Percentiles rank a stretch among this genome's conserved stretches.
Evolutionary conservation across 1,140 invertebrate genomes (phyloP).

Genomic region (Akabosia matsudoensis): DNA sequence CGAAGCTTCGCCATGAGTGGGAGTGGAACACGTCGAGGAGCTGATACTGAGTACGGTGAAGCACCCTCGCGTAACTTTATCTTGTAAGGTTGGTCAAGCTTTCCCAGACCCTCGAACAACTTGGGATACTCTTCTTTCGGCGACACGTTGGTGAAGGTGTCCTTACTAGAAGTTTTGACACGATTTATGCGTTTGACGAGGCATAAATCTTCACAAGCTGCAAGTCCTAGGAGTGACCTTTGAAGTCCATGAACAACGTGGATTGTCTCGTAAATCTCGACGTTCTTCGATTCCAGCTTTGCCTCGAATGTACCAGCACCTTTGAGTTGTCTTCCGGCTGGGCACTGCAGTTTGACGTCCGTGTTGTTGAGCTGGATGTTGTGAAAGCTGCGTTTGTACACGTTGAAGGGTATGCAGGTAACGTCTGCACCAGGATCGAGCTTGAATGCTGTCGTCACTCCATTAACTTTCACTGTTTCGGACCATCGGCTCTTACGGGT

Average conservation of each 20-base stretch:
- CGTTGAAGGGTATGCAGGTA: conserved; percentile 4
- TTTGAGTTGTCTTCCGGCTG: background rate
- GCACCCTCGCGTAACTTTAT: conserved; percentile 30
- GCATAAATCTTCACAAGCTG: background rate
- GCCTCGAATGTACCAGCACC: background rate
- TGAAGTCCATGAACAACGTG: conserved; percentile 18
- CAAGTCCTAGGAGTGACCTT: background rate
- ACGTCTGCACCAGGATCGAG: conserved; percentile 37
- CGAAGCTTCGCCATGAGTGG: conserved; percentile 31
- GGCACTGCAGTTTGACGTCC: background rate
- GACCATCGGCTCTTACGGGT: conserved; percentile 2
- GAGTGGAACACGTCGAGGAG: conserved; percentile 34
- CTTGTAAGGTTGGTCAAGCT: background rate
- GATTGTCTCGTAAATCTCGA: background rate
- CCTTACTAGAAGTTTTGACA: background rate
- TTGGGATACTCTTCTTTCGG: conserved; percentile 30
- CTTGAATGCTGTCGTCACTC: background rate
- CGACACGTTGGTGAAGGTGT: background rate
- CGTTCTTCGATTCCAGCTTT: background rate
- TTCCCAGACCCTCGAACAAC: conserved; percentile 34
- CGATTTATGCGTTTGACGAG: conserved; percentile 14
- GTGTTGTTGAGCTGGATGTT: background rate
- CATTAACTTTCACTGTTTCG: background rate
- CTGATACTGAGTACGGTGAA: conserved; percentile 22
- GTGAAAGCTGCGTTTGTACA: background rate